Conservation (phyloP, 2,113 vertebrate species). For the Bambusicola thoracicus region DNA sequence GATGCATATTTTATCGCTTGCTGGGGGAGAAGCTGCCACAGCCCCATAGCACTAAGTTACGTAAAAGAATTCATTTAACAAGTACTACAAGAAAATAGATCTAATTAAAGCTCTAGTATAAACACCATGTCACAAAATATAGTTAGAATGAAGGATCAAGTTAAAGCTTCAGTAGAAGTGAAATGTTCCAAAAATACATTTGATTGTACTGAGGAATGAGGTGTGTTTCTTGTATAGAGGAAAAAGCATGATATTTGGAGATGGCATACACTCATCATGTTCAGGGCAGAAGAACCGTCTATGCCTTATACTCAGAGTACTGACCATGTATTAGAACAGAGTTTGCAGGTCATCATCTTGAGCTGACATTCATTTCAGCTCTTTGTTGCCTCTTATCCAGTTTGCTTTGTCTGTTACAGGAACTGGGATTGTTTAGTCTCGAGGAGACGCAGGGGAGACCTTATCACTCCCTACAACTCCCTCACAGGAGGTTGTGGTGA, state of each 20-base stretch:
- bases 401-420: background rate
- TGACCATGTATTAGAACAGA: background rate
- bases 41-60: background rate
- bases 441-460: too few relatives aligned
- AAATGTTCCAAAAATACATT: background rate
- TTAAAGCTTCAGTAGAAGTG: background rate
- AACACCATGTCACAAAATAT: conserved; percentile 23
- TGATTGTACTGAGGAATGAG: background rate
- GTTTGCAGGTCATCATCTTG: background rate
- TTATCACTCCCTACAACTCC: too few relatives aligned
- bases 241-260: background rate
- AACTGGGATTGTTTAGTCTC: background rate
- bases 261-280: background rate
- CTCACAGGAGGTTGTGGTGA: too few relatives aligned
- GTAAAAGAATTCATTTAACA: background rate
- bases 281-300: background rate
- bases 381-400: background rate
- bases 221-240: background rate
- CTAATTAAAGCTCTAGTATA: conserved; percentile 17
- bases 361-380: background rate
- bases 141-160: background rate
- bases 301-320: background rate
- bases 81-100: conserved; percentile 21
- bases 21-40: background rate
- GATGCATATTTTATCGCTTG: background rate